phyloP scores from a whole-genome alignment of 1,140 invertebrate species.

The Adoxophyes honmai region DNA sequence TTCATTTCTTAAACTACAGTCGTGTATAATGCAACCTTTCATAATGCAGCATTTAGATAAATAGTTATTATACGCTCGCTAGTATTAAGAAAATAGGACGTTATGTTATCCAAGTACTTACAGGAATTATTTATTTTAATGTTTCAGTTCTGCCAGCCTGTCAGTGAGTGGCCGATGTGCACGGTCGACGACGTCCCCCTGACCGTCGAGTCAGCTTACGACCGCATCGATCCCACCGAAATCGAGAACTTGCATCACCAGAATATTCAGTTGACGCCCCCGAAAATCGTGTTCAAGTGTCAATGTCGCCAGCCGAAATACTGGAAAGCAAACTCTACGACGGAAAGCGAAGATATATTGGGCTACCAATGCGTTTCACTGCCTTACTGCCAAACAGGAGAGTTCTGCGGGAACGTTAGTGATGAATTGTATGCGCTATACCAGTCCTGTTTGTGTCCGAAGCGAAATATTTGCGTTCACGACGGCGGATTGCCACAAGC shows the following conservation, averaged over 20 bases:
- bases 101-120: no score
- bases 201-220: conserved; percentile 32
- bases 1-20: no score
- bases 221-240: conserved; percentile 56
- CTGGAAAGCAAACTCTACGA: conserved; percentile 41
- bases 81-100: no score
- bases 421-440: conserved; percentile 79
- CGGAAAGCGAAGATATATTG: conserved; percentile 13
- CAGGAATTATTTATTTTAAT: conserved; percentile 16
- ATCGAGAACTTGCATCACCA: conserved; percentile 54
- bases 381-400: conserved; percentile 47
- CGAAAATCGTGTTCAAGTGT: conserved; percentile 51
- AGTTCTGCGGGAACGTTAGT: conserved; percentile 59
- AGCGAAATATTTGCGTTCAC: conserved; percentile 78
- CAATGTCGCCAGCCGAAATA: conserved; percentile 51
- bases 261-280: conserved; percentile 48
- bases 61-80: no score
- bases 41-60: no score
- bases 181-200: conserved; percentile 34
- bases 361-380: conserved; percentile 46
- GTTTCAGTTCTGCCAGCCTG: conserved; percentile 62
- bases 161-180: conserved; percentile 50
- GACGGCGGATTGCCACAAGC: conserved; percentile 56
- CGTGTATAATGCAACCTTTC: no score
- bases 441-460: conserved; percentile 80